phyloP scores from a whole-genome alignment of 2,888 invertebrate genomes.

The Polylopha cassiicola region DNA sequence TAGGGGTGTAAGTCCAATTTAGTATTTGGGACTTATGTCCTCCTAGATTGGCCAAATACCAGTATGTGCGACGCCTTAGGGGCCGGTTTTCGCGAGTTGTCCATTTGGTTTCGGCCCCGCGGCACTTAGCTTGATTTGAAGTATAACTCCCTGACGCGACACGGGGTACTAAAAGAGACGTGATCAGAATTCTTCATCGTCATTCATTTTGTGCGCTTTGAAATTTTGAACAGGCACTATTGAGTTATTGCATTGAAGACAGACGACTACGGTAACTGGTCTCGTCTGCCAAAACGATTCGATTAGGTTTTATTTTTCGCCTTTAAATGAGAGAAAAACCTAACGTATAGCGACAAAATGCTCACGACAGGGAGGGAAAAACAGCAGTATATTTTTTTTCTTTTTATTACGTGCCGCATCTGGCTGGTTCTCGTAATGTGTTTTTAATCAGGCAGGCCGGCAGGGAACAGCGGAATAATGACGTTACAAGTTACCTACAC shows the following conservation, averaged over 20 bases:
- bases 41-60: too few relatives aligned
- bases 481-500: not conserved
- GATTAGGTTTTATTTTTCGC: constrained; percentile 2
- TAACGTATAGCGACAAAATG: constrained; percentile 1
- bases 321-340: constrained; percentile 3
- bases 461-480: not conserved
- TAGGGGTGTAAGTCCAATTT: too few relatives aligned
- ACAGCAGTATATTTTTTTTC: too few relatives aligned
- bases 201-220: constrained; percentile 8
- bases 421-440: constrained; percentile 30
- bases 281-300: constrained; percentile 5
- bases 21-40: too few relatives aligned
- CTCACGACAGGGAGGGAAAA: too few relatives aligned
- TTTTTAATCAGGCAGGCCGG: constrained; percentile 29
- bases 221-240: constrained; percentile 14
- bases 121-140: constrained; percentile 47
- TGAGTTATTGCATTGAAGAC: constrained; percentile 16
- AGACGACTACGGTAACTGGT: constrained; percentile 8
- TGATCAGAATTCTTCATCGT: constrained; percentile 34
- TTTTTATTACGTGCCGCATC: too few relatives aligned
- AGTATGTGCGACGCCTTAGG: constrained; percentile 25
- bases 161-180: constrained; percentile 38
- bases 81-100: constrained; percentile 30
- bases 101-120: constrained; percentile 30
- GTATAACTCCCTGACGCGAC: constrained; percentile 37